Evolutionary conservation across 2,888 invertebrate genomes (phyloP), one percentile per base, ranked within the genome.

Genomic region (Argyra leucocephala): DNA sequence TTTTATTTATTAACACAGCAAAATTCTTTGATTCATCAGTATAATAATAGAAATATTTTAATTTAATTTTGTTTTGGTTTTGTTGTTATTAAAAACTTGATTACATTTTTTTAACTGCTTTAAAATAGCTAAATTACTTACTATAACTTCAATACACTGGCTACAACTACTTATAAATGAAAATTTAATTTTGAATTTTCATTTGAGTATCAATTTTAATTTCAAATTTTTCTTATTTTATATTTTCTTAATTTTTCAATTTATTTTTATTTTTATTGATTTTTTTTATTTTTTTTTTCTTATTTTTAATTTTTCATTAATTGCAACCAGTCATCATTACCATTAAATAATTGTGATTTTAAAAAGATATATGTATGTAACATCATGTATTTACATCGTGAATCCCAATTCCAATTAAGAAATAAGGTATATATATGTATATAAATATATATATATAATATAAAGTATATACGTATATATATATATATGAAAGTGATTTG

Each of bases 311-410:
- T n/a, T 48, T 48, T 48, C 18, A 48, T 48, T 48, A 48, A 48
- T 48, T 48, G 48, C 48, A 48, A 48, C 48, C 48, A 48, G 31
- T 48, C 48, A 48, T 48, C n/a, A 48, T 31, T 48, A 48, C 48
- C 48, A 48, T 48, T 48, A 18, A 48, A 48, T 18, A 48, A 31
- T 48, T 31, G 31, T n/a, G 31, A 31, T 31, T 6, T 26, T 26
- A 31, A 7, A 48, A 18, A 48, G 18, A 48, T 48, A 48, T 48
- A 48, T 2, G 18, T 48, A 48, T 48, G 18, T 48, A 48, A 15
- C 7, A 31, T 31, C 7, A 31, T 31, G 7, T 7, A 18, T 48
- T 5, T n/a, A 18, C 48, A 48, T 48, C 18, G 2, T 48, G 48
- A 48, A 48, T 48, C n/a, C 18, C 48, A 48, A 48, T 48, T 48